Percentiles rank a stretch among this genome's conserved stretches.
phyloP scores from a whole-genome alignment of 2,113 vertebrate species.

The Hystrix cristata region DNA sequence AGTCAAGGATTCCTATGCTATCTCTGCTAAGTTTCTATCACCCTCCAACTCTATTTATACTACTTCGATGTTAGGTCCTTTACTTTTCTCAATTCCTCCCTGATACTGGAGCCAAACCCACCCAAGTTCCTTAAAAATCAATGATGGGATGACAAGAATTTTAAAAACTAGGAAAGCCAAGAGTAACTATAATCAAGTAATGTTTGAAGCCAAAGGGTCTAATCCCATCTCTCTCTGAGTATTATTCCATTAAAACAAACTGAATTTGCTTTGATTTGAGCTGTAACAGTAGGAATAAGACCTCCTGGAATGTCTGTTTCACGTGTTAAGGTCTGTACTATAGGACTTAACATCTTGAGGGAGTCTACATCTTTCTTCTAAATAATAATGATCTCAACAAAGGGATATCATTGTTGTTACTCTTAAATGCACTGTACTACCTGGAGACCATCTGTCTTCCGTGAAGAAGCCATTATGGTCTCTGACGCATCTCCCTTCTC shows the following conservation, averaged over 20 bases:
- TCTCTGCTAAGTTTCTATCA: not conserved
- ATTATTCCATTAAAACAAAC: constrained; percentile 24
- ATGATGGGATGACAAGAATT: not conserved
- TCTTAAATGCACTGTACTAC: constrained; percentile 57
- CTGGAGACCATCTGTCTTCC: constrained; percentile 66
- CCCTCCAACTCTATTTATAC: not conserved
- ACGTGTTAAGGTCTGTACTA: not conserved
- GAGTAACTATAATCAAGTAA: constrained; percentile 48
- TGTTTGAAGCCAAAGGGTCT: not conserved
- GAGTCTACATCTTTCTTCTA: constrained; percentile 50
- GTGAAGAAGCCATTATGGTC: constrained; percentile 73
- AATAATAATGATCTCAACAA: constrained; percentile 9
- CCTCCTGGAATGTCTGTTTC: not conserved
- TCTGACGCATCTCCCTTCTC: constrained; percentile 72
- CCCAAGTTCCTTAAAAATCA: constrained; percentile 16
- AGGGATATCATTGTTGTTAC: not conserved
- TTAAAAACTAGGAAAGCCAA: constrained; percentile 42
- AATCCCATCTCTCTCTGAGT: not conserved
- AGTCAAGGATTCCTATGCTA: not conserved
- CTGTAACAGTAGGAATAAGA: not conserved
- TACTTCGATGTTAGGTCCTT: not conserved
- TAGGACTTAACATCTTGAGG: constrained; percentile 42
- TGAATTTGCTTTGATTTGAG: not conserved
- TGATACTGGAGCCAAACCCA: not conserved
- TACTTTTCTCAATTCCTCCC: not conserved